phyloP scores from a whole-genome alignment of 2,888 invertebrate species.

The Stenolophus ochropezus region DNA sequence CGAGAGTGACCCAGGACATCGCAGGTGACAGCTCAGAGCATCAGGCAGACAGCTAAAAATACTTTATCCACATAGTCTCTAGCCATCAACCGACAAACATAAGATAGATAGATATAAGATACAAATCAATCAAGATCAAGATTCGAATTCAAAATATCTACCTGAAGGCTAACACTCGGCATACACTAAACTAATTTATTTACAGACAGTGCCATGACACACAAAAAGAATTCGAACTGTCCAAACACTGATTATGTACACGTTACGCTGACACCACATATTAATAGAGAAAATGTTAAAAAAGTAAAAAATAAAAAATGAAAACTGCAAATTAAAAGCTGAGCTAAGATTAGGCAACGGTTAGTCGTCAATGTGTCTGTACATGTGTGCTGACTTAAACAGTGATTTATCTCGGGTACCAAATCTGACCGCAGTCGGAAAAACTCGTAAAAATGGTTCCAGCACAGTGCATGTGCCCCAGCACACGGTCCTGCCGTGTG shows the following conservation, averaged over 20 bases:
- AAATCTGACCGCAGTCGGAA: slow-evolving; percentile 36
- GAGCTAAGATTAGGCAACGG: slow-evolving; percentile 74
- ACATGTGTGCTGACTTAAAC: slow-evolving; percentile 72
- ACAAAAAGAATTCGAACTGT: slow-evolving; percentile 59
- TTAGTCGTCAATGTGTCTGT: slow-evolving; percentile 73
- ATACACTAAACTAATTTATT: slow-evolving; percentile 58
- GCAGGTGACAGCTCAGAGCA: slow-evolving; percentile 60
- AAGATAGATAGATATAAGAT: slow-evolving; percentile 48
- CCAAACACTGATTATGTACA: slow-evolving; percentile 59
- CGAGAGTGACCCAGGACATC: slow-evolving; percentile 59
- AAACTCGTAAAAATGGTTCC: slow-evolving; percentile 56
- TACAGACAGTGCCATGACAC: slow-evolving; percentile 60
- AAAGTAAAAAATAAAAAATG: slow-evolving; percentile 55
- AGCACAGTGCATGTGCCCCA: slow-evolving; percentile 57
- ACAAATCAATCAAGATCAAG: slow-evolving; percentile 28
- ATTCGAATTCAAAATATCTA: slow-evolving; percentile 52
- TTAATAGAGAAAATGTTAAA: slow-evolving; percentile 55
- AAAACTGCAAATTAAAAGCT: slow-evolving; percentile 74
- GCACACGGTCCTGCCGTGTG: background rate
- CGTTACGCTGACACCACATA: slow-evolving; percentile 58
- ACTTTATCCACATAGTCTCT: slow-evolving; percentile 54
- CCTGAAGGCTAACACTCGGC: slow-evolving; percentile 56
- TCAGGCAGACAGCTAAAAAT: slow-evolving; percentile 60
- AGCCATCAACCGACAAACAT: slow-evolving; percentile 52
- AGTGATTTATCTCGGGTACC: slow-evolving; percentile 56